Base-by-base conservation (phyloP, 1,140 invertebrate genomes). In the Drosophila guanche region DNA sequence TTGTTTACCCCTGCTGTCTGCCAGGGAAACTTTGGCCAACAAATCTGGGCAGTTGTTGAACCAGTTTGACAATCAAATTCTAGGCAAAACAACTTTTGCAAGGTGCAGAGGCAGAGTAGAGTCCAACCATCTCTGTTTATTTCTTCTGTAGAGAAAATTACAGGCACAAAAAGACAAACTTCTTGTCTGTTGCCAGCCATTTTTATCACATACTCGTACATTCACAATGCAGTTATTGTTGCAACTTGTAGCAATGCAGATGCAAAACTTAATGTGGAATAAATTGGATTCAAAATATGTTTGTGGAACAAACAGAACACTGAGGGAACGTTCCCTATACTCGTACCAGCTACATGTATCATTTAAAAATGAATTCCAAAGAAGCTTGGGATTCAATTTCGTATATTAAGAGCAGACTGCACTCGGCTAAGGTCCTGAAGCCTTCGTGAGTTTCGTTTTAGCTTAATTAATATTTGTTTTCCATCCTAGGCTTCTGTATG, bases 381-480 rank as follows among this genome's bases (percentile, higher is more conserved):
- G 40, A 14, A 52, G 27, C 42, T 53, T 53, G 37, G 65, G 72
- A 76, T 73, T 79, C 53, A 65, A 86, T 74, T 81, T 57, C 47
- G 61, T 79, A 86, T 80, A 86, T 86, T 77, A 85, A 67, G 60
- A 74, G 60, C 40, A 4, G 8, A 3, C 66, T 70, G 53, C 45
- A 47, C 22, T 12, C n/a, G n/a, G 37, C 45, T 22, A 3, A 29
- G 3, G 40, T 12, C 4, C 33, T 29, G n/a, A 58, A 47, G 40
- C 47, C 54, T 52, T 40, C 23, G 22, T 12, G 33, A 10, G 23
- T 45, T 59, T 43, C 23, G 59, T 61, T 74, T 67, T 66, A 66
- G 76, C 85, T 78, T 70, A 86, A 86, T 86, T 85, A 86, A 63
- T 73, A 76, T 76, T 72, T 68, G 58, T 29, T 43, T n/a, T 25